Evolutionary conservation across 2,797 vertebrate species (phyloP).

Genomic region (Distichodus sexfasciatus): DNA sequence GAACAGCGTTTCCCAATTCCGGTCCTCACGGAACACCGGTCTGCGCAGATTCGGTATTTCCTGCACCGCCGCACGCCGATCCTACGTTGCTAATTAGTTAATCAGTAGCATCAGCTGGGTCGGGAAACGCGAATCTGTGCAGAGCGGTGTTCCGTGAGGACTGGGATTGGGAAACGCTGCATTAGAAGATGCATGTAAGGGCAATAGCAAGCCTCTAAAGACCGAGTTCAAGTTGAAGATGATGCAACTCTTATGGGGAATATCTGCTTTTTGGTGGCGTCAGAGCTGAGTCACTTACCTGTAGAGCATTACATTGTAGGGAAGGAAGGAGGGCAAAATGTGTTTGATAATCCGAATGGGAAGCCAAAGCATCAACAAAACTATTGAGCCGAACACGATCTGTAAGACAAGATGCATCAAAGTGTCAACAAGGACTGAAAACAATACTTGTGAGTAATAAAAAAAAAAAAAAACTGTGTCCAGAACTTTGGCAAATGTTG

Average conservation of each 20-base stretch:
- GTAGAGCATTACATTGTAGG: slow-evolving; percentile 97
- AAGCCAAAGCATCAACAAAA: slow-evolving; percentile 96
- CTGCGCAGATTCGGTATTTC: too few species aligned
- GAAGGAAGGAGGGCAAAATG: slow-evolving; percentile 86
- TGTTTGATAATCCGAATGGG: slow-evolving; percentile 92
- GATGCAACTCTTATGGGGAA: slow-evolving; percentile 5
- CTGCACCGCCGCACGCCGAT: too few species aligned
- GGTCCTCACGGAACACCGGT: too few species aligned
- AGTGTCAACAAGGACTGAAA: background rate
- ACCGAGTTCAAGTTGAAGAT: background rate
- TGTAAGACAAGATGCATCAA: slow-evolving; percentile 52
- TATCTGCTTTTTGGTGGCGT: background rate
- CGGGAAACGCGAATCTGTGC: too few species aligned
- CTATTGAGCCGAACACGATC: slow-evolving; percentile 97
- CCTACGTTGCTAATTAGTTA: too few species aligned
- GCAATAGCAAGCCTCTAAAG: background rate
- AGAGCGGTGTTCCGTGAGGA: too few species aligned
- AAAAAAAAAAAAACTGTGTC: background rate
- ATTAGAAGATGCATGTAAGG: too few species aligned
- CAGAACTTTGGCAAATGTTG: too few species aligned
- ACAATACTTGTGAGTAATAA: background rate
- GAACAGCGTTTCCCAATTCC: too few species aligned
- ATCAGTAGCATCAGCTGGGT: too few species aligned
- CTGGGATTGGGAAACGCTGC: too few species aligned
- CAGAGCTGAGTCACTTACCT: slow-evolving; percentile 71